These are phyloP conservation scores for Gavialis gangeticus DNA, from an alignment of 2,113 vertebrate species.

Conservation along the genomic window DNA sequence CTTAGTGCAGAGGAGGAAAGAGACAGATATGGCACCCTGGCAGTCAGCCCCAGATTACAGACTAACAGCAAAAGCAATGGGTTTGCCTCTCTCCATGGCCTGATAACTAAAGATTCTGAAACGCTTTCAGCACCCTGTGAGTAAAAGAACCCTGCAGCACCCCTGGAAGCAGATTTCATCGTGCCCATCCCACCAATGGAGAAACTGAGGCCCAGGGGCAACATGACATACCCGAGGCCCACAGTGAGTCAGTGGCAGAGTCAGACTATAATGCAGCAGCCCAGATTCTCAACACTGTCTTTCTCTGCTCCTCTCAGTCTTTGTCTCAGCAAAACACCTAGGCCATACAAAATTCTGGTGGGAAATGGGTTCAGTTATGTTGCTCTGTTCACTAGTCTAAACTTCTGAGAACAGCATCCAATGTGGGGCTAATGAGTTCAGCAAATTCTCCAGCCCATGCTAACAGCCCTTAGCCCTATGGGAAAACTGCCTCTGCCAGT, in stretches of 20 bases:
- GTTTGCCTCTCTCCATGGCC: too few species aligned
- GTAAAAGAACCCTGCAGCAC: not conserved
- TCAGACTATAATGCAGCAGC: not conserved
- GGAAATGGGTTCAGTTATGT: not conserved
- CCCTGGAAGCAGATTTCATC: not conserved
- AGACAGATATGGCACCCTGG: not conserved
- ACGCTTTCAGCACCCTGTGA: not conserved
- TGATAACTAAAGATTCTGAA: not conserved
- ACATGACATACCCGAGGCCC: not conserved
- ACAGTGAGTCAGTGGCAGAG: not conserved
- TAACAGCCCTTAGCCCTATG: not conserved
- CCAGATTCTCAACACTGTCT: not conserved
- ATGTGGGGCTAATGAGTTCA: not conserved
- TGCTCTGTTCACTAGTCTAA: not conserved
- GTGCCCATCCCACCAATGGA: not conserved
- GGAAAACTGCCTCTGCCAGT: not conserved
- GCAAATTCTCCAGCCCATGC: not conserved
- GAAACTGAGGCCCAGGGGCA: not conserved
- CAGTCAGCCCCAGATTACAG: not conserved
- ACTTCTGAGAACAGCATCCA: not conserved
- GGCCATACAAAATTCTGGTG: not conserved
- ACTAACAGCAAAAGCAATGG: not conserved
- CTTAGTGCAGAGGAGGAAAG: not conserved
- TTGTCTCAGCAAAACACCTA: too few species aligned
- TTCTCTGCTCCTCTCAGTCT: not conserved